Conservation (phyloP, 1,140 invertebrate genomes). For the Ooceraea biroi region DNA sequence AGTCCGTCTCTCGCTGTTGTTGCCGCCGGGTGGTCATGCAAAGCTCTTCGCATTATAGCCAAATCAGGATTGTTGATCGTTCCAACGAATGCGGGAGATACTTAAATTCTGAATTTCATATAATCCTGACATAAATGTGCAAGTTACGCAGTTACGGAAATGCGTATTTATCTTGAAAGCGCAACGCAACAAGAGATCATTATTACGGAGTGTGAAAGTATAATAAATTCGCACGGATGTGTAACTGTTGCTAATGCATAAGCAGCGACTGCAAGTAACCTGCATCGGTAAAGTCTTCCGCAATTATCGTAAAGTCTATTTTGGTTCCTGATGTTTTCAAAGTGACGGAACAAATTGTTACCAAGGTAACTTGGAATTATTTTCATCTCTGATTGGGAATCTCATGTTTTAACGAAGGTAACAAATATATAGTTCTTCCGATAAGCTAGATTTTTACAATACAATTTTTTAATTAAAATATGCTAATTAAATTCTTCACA, state of each 20-base stretch:
- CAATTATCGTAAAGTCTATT: not conserved
- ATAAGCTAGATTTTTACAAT: not conserved
- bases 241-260: not conserved
- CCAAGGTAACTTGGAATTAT: not conserved
- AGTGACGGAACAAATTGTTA: not conserved
- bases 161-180: not conserved
- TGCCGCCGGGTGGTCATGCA: slow-evolving; percentile 43
- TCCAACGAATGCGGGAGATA: slow-evolving; percentile 15
- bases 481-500: not conserved
- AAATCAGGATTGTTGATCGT: not conserved
- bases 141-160: not conserved
- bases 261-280: not conserved
- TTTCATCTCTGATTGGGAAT: not conserved
- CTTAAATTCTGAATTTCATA: not conserved
- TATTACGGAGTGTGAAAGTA: not conserved
- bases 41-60: slow-evolving; percentile 8
- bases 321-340: not conserved
- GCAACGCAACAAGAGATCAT: not conserved
- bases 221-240: not conserved
- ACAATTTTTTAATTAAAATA: not conserved
- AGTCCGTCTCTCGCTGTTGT: slow-evolving; percentile 60
- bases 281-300: too few species aligned
- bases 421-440: not conserved
- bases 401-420: slow-evolving; percentile 5
- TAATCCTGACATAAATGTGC: not conserved